Evolutionary conservation across 2,888 invertebrate genomes (phyloP).

Genomic region (Adineta ricciae): DNA sequence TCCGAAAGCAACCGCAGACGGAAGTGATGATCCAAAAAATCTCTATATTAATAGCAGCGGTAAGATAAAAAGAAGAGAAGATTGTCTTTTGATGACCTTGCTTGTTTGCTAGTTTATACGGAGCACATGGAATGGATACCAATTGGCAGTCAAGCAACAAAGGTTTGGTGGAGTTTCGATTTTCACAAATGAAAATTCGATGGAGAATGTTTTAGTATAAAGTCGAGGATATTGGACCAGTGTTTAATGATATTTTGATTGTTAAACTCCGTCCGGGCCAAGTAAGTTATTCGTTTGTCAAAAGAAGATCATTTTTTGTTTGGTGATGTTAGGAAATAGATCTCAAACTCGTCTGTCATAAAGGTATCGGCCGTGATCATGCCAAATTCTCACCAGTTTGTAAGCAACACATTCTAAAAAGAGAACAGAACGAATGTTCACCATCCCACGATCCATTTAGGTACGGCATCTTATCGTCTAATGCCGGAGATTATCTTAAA

Average conservation of each 20-base stretch:
- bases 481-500: conserved; percentile 73
- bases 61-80: conserved; percentile 46
- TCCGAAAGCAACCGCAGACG: conserved; percentile 62
- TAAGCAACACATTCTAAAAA: conserved; percentile 51
- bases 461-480: conserved; percentile 81
- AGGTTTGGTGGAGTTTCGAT: conserved; percentile 43
- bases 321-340: conserved; percentile 60
- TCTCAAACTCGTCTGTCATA: conserved; percentile 74
- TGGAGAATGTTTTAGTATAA: conserved; percentile 44
- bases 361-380: conserved; percentile 91
- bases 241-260: conserved; percentile 77
- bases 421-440: background rate
- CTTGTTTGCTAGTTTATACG: conserved; percentile 65
- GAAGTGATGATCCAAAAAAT: conserved; percentile 54
- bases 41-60: conserved; percentile 65
- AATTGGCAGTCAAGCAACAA: conserved; percentile 69
- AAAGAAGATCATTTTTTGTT: background rate
- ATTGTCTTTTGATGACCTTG: too few relatives aligned
- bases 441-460: conserved; percentile 55
- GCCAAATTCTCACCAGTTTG: conserved; percentile 97
- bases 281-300: conserved; percentile 42
- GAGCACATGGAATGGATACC: conserved; percentile 84
- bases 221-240: conserved; percentile 56
- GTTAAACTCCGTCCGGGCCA: conserved; percentile 90
- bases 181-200: background rate